Evolutionary conservation across 1,140 invertebrate genomes (phyloP), one percentile per base, ranked within the genome.

Genomic region (Bombus waltoni): DNA sequence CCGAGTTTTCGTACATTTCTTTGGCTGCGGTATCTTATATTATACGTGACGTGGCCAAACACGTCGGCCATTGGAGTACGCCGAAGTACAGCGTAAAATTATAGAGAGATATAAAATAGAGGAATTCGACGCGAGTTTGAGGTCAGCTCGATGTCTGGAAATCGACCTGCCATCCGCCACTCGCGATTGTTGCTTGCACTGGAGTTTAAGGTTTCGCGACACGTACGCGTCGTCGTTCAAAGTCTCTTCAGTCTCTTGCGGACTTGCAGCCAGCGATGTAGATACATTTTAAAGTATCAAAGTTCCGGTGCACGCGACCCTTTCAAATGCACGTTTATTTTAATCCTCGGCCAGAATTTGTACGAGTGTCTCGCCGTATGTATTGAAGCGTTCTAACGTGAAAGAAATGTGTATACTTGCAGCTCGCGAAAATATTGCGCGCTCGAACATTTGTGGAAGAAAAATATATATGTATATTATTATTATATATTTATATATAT

Each of bases 181-280:
- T 42, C 57, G 42, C 62, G 62, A 80, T 68, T 80, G 77, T 80
- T 66, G 77, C 65, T 80, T 53, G 65, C 65, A 53, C 42, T 22
- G 5, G 32, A 4, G n/a, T 47, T 80, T 80, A 38, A 68, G 65
- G 65, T 80, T 80, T 80, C 77, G 65, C n/a, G 65, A 80, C 77
- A 80, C 65, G 77, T 80, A 80, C 77, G 32, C 32, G 42, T 35
- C 65, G 77, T 80, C 65, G 32, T 80, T 80, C 62, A 78, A 78
- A 78, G 28, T 78, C 76, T 78, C 76, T 66, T 78, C 59, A 66
- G 35, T 15, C 44, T 22, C 3, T 3, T 40, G 38, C 25, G 18
- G 28, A 22, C 28, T 28, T 28, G 11, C 10, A 32, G 13, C 28
- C 47, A 53, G 9, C 57, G 18, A 38, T 42, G 40, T 25, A 32